Conservation (phyloP, 2,113 vertebrate genomes). For the Puffinus mauretanicus region DNA sequence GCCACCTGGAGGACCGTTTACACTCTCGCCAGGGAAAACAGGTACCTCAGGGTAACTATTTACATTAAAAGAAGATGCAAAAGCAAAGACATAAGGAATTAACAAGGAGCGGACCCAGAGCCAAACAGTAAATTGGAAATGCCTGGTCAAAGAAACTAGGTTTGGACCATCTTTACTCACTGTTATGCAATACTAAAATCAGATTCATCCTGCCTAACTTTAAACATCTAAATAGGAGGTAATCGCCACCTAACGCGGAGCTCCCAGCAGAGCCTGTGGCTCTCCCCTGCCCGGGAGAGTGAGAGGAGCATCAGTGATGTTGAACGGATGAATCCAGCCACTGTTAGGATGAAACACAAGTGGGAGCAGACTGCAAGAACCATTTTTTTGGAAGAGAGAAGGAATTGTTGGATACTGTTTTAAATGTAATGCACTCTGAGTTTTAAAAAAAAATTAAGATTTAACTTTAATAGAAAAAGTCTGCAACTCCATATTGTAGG, state of each 20-base stretch:
- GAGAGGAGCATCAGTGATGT: background rate
- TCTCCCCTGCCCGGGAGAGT: background rate
- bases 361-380: background rate
- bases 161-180: background rate
- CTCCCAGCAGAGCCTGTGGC: background rate
- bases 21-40: background rate
- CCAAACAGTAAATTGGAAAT: background rate
- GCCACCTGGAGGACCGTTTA: background rate
- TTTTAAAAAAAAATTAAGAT: background rate
- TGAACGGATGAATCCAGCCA: background rate
- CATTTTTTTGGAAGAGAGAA: background rate
- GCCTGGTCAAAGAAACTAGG: background rate
- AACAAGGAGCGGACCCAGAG: background rate
- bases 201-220: background rate
- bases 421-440: background rate
- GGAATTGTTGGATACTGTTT: background rate
- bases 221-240: background rate
- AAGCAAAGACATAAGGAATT: background rate
- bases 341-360: background rate
- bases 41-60: background rate
- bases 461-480: background rate
- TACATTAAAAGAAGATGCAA: background rate
- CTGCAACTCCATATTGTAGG: background rate
- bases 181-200: background rate
- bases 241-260: rapidly evolving